Evolutionary conservation across 2,113 vertebrate genomes (phyloP).

Genomic region (Uria aalge): DNA sequence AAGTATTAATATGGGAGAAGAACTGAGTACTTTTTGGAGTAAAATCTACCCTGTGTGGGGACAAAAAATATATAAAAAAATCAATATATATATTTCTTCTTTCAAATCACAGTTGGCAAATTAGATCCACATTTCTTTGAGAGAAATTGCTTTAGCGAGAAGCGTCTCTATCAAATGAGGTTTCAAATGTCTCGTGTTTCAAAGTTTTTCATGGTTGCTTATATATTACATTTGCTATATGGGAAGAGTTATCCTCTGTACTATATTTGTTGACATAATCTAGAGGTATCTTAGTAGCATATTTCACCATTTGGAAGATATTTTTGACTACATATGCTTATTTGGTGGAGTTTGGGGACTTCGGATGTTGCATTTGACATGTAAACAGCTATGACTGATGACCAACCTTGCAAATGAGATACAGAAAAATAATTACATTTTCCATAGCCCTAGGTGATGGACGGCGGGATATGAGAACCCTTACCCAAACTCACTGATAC

Average conservation of each 20-base stretch:
- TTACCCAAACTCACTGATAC: background rate
- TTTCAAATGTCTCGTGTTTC: constrained; percentile 27
- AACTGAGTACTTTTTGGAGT: background rate
- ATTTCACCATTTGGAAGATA: background rate
- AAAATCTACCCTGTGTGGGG: background rate
- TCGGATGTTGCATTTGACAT: background rate
- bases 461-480: background rate
- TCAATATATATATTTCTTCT: background rate
- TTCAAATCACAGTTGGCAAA: constrained; percentile 14
- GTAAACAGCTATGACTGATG: background rate
- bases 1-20: background rate
- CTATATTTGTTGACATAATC: background rate
- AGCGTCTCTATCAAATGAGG: background rate
- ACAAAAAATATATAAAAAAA: background rate
- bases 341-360: background rate
- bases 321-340: background rate
- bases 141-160: background rate
- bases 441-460: background rate
- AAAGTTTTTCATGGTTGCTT: background rate
- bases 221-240: background rate
- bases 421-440: background rate
- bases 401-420: background rate
- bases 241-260: background rate
- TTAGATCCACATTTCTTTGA: background rate
- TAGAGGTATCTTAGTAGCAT: background rate